Conservation (phyloP, 2,113 vertebrate genomes). For the Scortum barcoo region DNA sequence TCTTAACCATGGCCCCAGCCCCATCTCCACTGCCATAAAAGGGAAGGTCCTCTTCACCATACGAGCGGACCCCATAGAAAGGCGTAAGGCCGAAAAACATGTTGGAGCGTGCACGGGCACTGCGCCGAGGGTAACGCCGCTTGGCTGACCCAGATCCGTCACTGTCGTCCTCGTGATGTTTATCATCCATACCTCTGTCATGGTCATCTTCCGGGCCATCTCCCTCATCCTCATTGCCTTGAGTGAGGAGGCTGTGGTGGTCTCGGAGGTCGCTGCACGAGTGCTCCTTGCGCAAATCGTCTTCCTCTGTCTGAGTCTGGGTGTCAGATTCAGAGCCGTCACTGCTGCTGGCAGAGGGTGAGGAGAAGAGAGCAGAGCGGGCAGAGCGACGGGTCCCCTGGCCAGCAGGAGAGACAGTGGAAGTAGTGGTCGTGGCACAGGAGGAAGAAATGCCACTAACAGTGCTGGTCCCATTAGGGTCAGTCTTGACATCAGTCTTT, state of each 20-base stretch:
- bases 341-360: constrained; percentile 82
- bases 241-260: constrained; percentile 59
- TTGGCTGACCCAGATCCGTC: constrained; percentile 90
- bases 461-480: constrained; percentile 83
- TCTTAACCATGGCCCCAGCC: constrained; percentile 85
- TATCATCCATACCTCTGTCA: constrained; percentile 82
- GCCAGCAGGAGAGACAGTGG: constrained; percentile 70
- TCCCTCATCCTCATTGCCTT: constrained; percentile 74
- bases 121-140: constrained; percentile 95
- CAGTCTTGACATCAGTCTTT: constrained; percentile 85
- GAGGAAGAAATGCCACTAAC: constrained; percentile 72
- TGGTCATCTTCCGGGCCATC: constrained; percentile 79
- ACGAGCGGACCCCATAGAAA: constrained; percentile 96
- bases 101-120: constrained; percentile 95
- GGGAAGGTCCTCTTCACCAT: constrained; percentile 94
- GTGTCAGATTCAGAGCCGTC: constrained; percentile 85
- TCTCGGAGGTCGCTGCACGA: constrained; percentile 54
- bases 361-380: constrained; percentile 76
- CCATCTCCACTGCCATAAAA: constrained; percentile 89
- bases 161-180: constrained; percentile 91
- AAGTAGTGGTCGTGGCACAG: constrained; percentile 73
- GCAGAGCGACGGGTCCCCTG: constrained; percentile 73
- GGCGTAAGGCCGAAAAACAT: constrained; percentile 98
- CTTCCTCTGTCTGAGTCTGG: constrained; percentile 75
- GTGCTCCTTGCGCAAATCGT: constrained; percentile 64